Conservation (phyloP, 2,797 vertebrate species). For the Tadarida brasiliensis region DNA sequence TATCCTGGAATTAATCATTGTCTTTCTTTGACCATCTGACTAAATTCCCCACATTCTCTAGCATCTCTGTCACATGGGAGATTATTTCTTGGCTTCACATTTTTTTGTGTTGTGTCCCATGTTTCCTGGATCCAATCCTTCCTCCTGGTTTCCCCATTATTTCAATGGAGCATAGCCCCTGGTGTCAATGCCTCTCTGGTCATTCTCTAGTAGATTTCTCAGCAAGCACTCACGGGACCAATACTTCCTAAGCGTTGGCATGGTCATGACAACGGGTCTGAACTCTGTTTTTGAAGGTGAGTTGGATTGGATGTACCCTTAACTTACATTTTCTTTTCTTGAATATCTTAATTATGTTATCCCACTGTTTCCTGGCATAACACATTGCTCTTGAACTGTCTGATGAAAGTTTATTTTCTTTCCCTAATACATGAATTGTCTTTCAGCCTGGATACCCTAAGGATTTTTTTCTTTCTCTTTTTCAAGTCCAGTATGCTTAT, state of each 20-base stretch:
- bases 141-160: neutral
- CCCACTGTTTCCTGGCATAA: neutral
- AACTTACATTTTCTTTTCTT: neutral
- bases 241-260: neutral
- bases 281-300: neutral
- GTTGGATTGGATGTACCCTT: neutral
- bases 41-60: neutral
- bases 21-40: neutral
- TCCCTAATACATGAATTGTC: neutral
- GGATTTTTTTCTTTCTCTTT: neutral
- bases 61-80: neutral
- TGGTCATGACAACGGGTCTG: neutral
- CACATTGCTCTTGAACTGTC: neutral
- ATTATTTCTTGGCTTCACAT: neutral
- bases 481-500: neutral
- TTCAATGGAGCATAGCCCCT: neutral
- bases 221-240: neutral
- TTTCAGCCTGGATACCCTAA: neutral
- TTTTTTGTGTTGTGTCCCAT: neutral
- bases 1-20: neutral
- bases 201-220: neutral
- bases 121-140: neutral
- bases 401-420: conserved; percentile 19
- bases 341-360: neutral
- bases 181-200: neutral